phyloP scores from a whole-genome alignment of 2,888 invertebrate genomes.

The Lasioglossum malachurum region DNA sequence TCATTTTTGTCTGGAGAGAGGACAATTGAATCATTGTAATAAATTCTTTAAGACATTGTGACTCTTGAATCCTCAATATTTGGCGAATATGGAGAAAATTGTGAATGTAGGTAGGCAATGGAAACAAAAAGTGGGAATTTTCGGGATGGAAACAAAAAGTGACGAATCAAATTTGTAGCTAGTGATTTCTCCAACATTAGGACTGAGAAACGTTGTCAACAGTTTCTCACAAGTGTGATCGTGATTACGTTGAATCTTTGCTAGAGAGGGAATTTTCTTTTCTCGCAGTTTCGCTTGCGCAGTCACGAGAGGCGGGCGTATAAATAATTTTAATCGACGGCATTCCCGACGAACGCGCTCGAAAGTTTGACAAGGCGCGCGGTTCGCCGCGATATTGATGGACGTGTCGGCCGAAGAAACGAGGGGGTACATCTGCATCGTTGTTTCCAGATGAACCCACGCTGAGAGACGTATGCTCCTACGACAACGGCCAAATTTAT shows the following conservation, averaged over 20 bases:
- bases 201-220: not conserved
- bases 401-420: conserved; percentile 65
- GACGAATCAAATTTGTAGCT: not conserved
- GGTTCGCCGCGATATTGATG: conserved; percentile 68
- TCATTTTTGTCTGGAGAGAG: not conserved
- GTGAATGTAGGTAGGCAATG: too few relatives aligned
- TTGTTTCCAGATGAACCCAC: conserved; percentile 72
- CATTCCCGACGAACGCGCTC: conserved; percentile 22
- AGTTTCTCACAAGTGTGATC: not conserved
- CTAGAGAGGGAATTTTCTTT: not conserved
- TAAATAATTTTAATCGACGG: conserved; percentile 58
- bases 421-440: conserved; percentile 71
- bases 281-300: not conserved
- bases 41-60: not conserved
- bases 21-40: not conserved
- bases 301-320: conserved; percentile 26
- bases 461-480: conserved; percentile 73
- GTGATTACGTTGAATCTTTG: not conserved
- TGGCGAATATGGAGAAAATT: too few relatives aligned
- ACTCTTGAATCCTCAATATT: not conserved
- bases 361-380: conserved; percentile 56
- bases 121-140: not conserved
- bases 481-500: conserved; percentile 66
- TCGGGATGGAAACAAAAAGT: not conserved
- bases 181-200: not conserved